Evolutionary conservation across 2,113 vertebrate genomes (phyloP).

Genomic region (Lagopus leucura): DNA sequence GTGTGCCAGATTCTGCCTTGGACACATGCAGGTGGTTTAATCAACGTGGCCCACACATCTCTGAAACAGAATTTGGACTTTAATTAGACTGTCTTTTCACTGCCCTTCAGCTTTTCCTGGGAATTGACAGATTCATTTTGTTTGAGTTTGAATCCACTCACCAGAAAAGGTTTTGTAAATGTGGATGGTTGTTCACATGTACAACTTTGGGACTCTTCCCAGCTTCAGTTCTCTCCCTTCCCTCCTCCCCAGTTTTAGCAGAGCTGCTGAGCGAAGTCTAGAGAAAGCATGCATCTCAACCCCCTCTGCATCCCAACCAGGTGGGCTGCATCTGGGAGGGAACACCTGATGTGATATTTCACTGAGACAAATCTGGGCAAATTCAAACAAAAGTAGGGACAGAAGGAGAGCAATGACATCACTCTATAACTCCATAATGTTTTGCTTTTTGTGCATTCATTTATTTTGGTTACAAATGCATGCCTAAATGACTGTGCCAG

Average conservation of each 20-base stretch:
- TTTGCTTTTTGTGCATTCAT: background rate
- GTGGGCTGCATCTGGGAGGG: background rate
- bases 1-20: constrained; percentile 43
- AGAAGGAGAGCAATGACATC: background rate
- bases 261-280: background rate
- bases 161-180: background rate
- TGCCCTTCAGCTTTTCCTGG: constrained; percentile 13
- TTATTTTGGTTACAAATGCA: background rate
- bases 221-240: background rate
- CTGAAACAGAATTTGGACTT: constrained; percentile 31
- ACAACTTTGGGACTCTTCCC: background rate
- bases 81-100: constrained; percentile 47
- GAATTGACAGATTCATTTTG: background rate
- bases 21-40: constrained; percentile 38
- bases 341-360: background rate
- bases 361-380: background rate
- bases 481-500: background rate
- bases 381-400: background rate
- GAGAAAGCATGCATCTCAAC: background rate
- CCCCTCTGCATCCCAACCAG: background rate
- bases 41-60: constrained; percentile 17
- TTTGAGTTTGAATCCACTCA: background rate
- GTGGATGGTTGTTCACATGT: background rate
- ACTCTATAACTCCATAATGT: background rate
- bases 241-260: background rate